A percentile compares a stretch with the other conserved stretches of the same genome.
Conservation (phyloP, 2,113 vertebrate species). For the Sinocyclocheilus anophthalmus region DNA sequence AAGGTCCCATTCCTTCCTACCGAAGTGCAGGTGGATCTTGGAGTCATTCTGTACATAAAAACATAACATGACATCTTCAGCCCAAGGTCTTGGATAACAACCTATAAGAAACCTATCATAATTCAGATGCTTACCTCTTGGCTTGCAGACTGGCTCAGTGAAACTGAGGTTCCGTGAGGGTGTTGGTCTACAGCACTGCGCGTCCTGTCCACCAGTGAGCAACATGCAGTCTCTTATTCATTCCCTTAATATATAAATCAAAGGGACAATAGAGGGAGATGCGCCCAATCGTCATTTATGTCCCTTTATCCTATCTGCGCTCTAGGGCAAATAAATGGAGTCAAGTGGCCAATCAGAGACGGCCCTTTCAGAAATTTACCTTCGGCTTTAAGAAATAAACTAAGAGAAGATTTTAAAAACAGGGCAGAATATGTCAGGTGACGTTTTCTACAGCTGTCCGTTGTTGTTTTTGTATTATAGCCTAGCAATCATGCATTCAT, state of each 20-base stretch:
- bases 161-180: neutral
- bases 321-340: slow-evolving; percentile 69
- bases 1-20: slow-evolving; percentile 53
- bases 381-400: slow-evolving; percentile 49
- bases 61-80: neutral
- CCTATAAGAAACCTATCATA: neutral
- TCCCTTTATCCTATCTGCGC: slow-evolving; percentile 87
- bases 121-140: slow-evolving; percentile 11
- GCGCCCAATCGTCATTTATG: slow-evolving; percentile 80
- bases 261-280: slow-evolving; percentile 77
- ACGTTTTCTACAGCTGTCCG: neutral
- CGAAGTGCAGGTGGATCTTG: slow-evolving; percentile 66
- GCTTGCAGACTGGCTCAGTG: slow-evolving; percentile 5
- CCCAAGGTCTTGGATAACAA: neutral
- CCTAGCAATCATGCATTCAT: neutral
- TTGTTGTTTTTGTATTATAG: neutral
- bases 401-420: neutral
- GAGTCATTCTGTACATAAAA: slow-evolving; percentile 79
- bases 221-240: slow-evolving; percentile 64
- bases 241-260: slow-evolving; percentile 63
- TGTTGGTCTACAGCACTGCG: neutral
- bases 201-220: slow-evolving; percentile 31
- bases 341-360: slow-evolving; percentile 81
- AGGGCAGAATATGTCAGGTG: neutral
- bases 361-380: slow-evolving; percentile 51